phyloP scores from a whole-genome alignment of 2,888 invertebrate species.

The Lasioglossum figueresi region DNA sequence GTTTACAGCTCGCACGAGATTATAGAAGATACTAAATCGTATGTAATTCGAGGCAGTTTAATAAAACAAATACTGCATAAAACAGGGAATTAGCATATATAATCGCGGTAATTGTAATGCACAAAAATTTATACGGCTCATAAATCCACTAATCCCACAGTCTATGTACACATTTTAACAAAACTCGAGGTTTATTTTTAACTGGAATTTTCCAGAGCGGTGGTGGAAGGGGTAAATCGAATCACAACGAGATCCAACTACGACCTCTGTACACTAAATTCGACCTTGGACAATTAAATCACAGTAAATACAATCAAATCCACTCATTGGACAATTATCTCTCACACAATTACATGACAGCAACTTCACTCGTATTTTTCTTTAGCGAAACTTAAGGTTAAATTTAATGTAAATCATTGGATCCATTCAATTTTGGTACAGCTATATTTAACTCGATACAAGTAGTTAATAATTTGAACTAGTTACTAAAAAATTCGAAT shows the following conservation, averaged over 20 bases:
- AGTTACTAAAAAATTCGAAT: background rate
- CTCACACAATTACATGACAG: background rate
- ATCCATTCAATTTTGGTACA: background rate
- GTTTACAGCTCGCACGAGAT: background rate
- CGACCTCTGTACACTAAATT: background rate
- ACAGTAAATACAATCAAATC: background rate
- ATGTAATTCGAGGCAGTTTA: background rate
- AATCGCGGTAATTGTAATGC: background rate
- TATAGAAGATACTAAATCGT: background rate
- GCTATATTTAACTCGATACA: background rate
- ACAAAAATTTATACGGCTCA: background rate
- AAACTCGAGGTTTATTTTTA: background rate
- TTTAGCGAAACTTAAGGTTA: background rate
- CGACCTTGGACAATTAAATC: background rate
- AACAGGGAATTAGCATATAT: background rate
- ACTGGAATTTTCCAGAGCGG: background rate
- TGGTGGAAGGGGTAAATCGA: background rate
- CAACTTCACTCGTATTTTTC: background rate
- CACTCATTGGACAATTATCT: background rate
- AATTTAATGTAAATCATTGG: background rate
- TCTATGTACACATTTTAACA: background rate
- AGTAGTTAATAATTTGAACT: background rate
- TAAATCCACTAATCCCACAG: background rate
- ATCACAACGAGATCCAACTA: background rate
- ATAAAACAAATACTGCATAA: background rate